These are phyloP conservation scores for Taphrorychus bicolor DNA, from an alignment of 2,888 invertebrate genomes.

Conservation along the genomic window DNA sequence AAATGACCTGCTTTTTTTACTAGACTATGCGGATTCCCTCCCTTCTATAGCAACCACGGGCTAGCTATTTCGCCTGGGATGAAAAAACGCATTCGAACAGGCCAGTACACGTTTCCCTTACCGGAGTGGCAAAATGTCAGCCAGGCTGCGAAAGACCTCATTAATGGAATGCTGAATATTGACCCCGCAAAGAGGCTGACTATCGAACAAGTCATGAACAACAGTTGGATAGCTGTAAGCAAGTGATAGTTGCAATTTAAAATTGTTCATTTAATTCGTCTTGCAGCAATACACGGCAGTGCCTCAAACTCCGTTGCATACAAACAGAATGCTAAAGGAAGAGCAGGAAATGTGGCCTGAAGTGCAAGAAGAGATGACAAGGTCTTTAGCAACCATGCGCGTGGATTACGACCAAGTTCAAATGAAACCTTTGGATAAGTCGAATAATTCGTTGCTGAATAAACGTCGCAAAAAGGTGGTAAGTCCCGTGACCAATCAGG, in stretches of 20 bases:
- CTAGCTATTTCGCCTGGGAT: constrained; percentile 98
- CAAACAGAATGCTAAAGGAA: constrained; percentile 87
- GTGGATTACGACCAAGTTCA: constrained; percentile 96
- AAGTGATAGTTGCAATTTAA: not conserved
- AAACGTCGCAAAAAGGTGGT: constrained; percentile 71
- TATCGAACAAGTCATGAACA: constrained; percentile 89
- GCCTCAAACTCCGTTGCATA: constrained; percentile 94
- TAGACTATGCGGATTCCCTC: constrained; percentile 96
- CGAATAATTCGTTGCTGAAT: constrained; percentile 90
- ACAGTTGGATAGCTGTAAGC: constrained; percentile 86
- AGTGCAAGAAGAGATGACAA: constrained; percentile 98
- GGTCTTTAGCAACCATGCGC: constrained; percentile 96
- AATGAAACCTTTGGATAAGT: constrained; percentile 90
- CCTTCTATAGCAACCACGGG: constrained; percentile 98
- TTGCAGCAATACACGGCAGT: constrained; percentile 76
- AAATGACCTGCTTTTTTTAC: too few relatives aligned
- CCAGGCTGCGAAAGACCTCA: constrained; percentile 93
- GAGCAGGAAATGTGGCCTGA: constrained; percentile 95
- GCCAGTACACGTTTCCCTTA: constrained; percentile 96
- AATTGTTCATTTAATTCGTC: not conserved
- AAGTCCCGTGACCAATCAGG: not conserved
- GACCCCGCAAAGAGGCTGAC: constrained; percentile 89
- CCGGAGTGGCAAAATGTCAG: constrained; percentile 97
- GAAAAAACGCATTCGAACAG: constrained; percentile 95
- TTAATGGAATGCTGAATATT: constrained; percentile 91